Evolutionary conservation across 2,797 vertebrate species (phyloP).

Genomic region (Melanotaenia maccullochi): DNA sequence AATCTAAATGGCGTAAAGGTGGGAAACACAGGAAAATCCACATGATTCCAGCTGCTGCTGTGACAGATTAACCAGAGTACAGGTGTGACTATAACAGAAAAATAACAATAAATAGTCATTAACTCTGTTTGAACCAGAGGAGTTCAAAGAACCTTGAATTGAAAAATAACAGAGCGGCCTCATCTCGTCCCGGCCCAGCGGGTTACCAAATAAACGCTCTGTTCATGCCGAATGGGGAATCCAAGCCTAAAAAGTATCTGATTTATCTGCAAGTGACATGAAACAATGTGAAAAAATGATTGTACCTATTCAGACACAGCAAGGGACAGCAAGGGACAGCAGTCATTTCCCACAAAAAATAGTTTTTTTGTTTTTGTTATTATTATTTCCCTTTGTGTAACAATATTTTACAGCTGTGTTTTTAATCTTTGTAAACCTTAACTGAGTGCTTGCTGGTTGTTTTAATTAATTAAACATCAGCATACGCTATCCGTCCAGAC

Average conservation of each 20-base stretch:
- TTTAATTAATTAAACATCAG: conserved; percentile 16
- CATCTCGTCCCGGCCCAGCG: not conserved
- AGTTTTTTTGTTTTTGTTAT: not conserved
- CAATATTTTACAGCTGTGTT: conserved; percentile 1
- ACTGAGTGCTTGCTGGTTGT: not conserved
- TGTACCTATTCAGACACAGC: not conserved
- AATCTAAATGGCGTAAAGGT: not conserved
- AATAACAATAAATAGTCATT: conserved; percentile 1
- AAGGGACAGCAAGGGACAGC: not conserved
- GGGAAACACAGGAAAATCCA: not conserved
- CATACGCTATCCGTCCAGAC: conserved; percentile 1
- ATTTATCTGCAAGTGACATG: not conserved
- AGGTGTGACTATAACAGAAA: conserved; percentile 4
- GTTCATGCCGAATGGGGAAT: conserved; percentile 2
- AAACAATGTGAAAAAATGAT: conserved; percentile 20
- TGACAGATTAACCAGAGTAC: not conserved
- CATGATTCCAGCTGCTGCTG: conserved; percentile 10
- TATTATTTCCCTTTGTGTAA: conserved; percentile 3
- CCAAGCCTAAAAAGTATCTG: conserved; percentile 7
- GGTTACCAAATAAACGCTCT: conserved; percentile 18
- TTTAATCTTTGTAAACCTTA: conserved; percentile 13
- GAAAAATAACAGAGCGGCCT: conserved; percentile 11
- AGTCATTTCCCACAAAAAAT: not conserved
- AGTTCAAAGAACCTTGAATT: not conserved
- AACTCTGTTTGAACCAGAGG: not conserved